These are phyloP conservation scores for Apogon hyalosoma DNA, from an alignment of 2,797 vertebrate species.

Conservation along the genomic window DNA sequence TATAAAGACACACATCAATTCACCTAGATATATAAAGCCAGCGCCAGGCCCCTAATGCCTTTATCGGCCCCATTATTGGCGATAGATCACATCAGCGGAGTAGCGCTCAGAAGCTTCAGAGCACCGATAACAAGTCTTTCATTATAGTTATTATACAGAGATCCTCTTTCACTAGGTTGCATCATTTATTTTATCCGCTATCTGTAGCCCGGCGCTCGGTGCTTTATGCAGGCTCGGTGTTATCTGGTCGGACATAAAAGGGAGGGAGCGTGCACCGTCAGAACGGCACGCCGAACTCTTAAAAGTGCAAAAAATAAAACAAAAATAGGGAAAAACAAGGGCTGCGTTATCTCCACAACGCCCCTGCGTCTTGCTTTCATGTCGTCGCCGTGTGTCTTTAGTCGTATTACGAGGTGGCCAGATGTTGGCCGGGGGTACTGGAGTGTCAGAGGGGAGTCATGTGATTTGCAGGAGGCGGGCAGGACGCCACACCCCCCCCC, in stretches of 20 bases:
- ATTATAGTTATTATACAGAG: slow-evolving; percentile 72
- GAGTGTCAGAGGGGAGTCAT: slow-evolving; percentile 86
- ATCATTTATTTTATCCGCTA: slow-evolving; percentile 78
- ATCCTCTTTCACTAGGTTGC: slow-evolving; percentile 77
- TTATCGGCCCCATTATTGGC: slow-evolving; percentile 71
- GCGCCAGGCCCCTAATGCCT: slow-evolving; percentile 52
- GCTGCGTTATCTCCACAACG: slow-evolving; percentile 35
- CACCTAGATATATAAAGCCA: slow-evolving; percentile 57
- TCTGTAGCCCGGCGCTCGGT: slow-evolving; percentile 53
- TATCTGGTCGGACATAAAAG: slow-evolving; percentile 75
- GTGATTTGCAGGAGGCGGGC: slow-evolving; percentile 64
- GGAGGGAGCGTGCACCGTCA: slow-evolving; percentile 72
- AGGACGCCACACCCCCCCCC: slow-evolving; percentile 44
- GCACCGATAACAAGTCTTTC: slow-evolving; percentile 73
- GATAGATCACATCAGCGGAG: slow-evolving; percentile 72
- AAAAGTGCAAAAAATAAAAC: neutral
- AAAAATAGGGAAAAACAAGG: neutral
- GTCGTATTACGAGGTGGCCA: slow-evolving; percentile 71
- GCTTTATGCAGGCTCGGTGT: slow-evolving; percentile 60
- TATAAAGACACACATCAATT: slow-evolving; percentile 69
- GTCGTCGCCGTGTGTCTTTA: slow-evolving; percentile 36
- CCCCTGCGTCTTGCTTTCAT: slow-evolving; percentile 42
- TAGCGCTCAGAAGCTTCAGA: slow-evolving; percentile 64
- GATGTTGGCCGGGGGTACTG: slow-evolving; percentile 86
- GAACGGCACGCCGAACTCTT: slow-evolving; percentile 81